Base-by-base conservation (phyloP, 2,888 invertebrate species). In the Villa cingulata region DNA sequence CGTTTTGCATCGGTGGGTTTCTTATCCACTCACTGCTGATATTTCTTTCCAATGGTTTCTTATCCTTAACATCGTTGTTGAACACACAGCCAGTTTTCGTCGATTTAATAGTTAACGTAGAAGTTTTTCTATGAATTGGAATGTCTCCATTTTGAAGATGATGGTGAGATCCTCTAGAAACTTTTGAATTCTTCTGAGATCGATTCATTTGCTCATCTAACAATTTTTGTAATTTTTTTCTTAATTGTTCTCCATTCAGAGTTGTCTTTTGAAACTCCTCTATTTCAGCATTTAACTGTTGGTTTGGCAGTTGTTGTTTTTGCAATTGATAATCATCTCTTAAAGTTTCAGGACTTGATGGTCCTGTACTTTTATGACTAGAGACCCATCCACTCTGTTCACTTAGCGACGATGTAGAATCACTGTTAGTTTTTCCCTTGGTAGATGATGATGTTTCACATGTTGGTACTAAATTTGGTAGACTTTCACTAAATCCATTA, bases 311-410 rank as follows among this genome's bases (percentile, higher is more conserved):
- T 20, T 40, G 40, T n/a, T 40, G 7, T 32, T 32, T 9, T 12
- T 9, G 5, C 6, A 16, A 4, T 16, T 41, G 27, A 10, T 23
- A 4, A n/a, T 23, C 14, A 46, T 58, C 61, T 32, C 52, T 59
- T 12, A 68, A 58, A 4, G 67, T 64, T 59, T 79, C 79, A 5
- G 78, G 79, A 45, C 77, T 74, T 0, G 79, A 78, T n/a, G 74
- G 74, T 18, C 74, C 75, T 44, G 80, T 78, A 59, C 78, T 80
- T 39, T 77, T 73, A 40, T 82, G 78, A 57, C 86, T 87, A 29
- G 86, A 86, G 1, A 88, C 86, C 87, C 88, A 89, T 2, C 88
- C 88, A 60, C 87, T 87, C 65, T 86, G 84, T 65, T 88, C 88
- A 58, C 86, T 87, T 51, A 83, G 68, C 49, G 80, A 79, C 16